A percentile compares a stretch with the other conserved stretches of the same genome.
Evolutionary conservation across 2,888 invertebrate species (phyloP).

Genomic region (Leptarthrus brevirostris): DNA sequence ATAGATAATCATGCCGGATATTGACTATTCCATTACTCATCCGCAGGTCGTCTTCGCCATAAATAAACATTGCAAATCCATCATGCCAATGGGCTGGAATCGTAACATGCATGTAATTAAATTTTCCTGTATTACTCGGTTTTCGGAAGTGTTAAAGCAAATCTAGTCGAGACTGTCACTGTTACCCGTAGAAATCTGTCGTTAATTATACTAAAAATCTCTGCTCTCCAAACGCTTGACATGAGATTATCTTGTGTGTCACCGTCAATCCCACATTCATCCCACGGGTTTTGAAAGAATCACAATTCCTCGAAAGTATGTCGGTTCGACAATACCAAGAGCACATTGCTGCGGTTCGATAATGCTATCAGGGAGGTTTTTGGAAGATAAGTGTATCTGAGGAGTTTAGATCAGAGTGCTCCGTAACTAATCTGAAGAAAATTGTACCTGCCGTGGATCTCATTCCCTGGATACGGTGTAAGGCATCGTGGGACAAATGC

Average conservation of each 20-base stretch:
- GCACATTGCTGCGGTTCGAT: constrained; percentile 36
- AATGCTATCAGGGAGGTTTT: not conserved
- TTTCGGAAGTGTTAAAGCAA: not conserved
- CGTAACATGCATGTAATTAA: constrained; percentile 23
- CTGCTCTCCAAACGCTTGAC: constrained; percentile 13
- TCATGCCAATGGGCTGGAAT: constrained; percentile 14
- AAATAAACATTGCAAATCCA: constrained; percentile 35
- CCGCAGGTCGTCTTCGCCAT: constrained; percentile 16
- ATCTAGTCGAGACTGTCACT: not conserved
- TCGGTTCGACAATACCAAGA: not conserved
- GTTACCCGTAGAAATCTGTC: constrained; percentile 10
- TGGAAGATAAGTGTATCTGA: too few relatives aligned
- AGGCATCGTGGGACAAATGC: not conserved
- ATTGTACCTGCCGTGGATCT: not conserved
- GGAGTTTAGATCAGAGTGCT: not conserved
- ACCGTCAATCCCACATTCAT: not conserved
- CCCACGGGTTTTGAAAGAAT: constrained; percentile 10
- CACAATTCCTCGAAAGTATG: constrained; percentile 16
- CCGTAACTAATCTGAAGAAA: constrained; percentile 13
- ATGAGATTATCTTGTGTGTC: constrained; percentile 47
- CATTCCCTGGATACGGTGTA: not conserved
- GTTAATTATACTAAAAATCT: constrained; percentile 28
- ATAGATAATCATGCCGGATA: constrained; percentile 40
- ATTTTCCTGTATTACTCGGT: constrained; percentile 3
- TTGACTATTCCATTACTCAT: constrained; percentile 41